Base-by-base conservation (phyloP, 2,888 invertebrate genomes). In the Belgica antarctica region DNA sequence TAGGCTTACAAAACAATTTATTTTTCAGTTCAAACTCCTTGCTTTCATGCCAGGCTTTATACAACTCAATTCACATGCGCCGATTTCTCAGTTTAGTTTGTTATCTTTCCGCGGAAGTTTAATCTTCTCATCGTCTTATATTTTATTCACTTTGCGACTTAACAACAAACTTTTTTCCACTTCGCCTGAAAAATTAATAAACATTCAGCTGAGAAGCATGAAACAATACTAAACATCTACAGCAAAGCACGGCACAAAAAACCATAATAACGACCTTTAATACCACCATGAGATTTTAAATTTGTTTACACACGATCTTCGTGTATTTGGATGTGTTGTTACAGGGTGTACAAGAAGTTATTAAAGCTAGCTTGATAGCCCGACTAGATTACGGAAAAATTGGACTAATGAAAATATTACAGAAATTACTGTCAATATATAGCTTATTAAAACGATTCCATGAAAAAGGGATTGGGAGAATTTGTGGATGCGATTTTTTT, bases 191-290 rank as follows among this genome's bases (percentile, higher is more conserved):
- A n/a, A n/a, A n/a, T n/a, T n/a, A 59, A 25, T n/a, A n/a, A 59
- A 22, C 59, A 59, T 19, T 59, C 25, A 25, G 24, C 59, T 59
- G 5, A 12, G 27, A 59, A 15, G 3, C 22, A 59, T 25, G 19
- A 19, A 59, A 25, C n/a, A 59, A 25, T 27, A 59, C 59, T 59
- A 59, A 59, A 22, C 22, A 52, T 17, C 52, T 52, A 19, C 22
- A 52, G 22, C 52, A 22, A 52, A 1, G 22, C 3, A 8, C 22
- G 52, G 22, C 19, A 52, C 17, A 52, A 52, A n/a, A n/a, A n/a
- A n/a, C n/a, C 12, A 31, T 46, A n/a, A 46, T n/a, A 46, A 46
- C 46, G n/a, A 46, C 15, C 12, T 52, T 19, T 22, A 52, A 52
- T n/a, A 52, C 52, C 17, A 52, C 2, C 19, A 52, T 22, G 34